Evolutionary conservation across 2,113 vertebrate genomes (phyloP).

Genomic region (Tympanuchus pallidicinctus): DNA sequence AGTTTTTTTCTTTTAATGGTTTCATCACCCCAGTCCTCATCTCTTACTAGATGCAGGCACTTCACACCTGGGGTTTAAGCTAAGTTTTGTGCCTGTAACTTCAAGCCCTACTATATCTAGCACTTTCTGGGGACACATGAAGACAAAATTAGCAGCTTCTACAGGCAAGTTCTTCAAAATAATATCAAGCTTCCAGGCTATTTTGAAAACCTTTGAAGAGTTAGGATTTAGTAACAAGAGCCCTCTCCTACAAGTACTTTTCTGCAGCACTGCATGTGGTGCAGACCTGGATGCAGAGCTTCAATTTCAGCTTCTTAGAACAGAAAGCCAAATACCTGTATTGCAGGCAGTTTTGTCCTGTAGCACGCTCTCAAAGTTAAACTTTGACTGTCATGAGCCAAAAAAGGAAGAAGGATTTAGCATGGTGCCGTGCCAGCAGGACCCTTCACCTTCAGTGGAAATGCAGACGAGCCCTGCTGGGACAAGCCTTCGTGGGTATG

Average conservation of each 20-base stretch:
- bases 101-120: not conserved
- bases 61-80: not conserved
- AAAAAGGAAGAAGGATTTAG: not conserved
- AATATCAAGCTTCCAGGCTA: not conserved
- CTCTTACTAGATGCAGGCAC: not conserved
- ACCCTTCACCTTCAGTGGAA: not conserved
- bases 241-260: fast-evolving
- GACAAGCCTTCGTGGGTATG: fast-evolving
- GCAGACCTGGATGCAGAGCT: not conserved
- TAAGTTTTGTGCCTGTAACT: not conserved
- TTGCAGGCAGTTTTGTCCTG: not conserved
- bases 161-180: not conserved
- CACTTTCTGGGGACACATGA: not conserved
- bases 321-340: not conserved
- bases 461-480: not conserved
- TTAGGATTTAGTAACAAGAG: not conserved
- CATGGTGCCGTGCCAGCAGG: fast-evolving
- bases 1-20: not conserved
- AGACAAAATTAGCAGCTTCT: not conserved
- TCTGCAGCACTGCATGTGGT: not conserved
- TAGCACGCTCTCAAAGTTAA: not conserved
- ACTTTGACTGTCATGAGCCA: not conserved
- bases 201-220: not conserved
- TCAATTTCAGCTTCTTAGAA: not conserved
- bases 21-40: not conserved